phyloP scores from a whole-genome alignment of 2,888 invertebrate genomes.

The Sycophila texana region DNA sequence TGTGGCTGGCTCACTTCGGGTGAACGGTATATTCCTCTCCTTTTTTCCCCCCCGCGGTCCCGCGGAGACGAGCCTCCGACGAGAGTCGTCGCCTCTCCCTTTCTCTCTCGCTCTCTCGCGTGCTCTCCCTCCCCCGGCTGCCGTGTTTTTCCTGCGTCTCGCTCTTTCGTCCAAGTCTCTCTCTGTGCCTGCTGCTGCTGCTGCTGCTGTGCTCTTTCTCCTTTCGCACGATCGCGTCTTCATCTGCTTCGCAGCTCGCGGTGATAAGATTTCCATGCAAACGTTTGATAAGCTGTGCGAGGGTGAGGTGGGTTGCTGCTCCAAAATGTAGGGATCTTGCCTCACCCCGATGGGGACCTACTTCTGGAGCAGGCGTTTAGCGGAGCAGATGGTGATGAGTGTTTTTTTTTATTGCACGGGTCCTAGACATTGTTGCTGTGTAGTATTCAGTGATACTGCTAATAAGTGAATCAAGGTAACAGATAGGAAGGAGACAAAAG shows the following conservation, averaged over 20 bases:
- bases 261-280: neutral
- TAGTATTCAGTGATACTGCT: neutral
- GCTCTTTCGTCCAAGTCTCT: constrained; percentile 34
- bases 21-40: constrained; percentile 23
- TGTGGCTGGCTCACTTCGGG: constrained; percentile 5
- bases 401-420: neutral
- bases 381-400: constrained; percentile 25
- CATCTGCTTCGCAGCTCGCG: neutral
- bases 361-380: constrained; percentile 8
- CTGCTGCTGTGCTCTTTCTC: constrained; percentile 20
- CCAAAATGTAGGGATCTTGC: constrained; percentile 20
- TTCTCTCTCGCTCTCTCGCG: constrained; percentile 19
- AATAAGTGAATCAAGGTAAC: constrained; percentile 3
- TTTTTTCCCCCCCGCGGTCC: constrained; percentile 25
- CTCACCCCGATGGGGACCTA: constrained; percentile 5
- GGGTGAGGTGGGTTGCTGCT: neutral
- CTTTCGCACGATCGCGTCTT: constrained; percentile 12
- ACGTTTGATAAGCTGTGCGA: neutral
- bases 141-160: constrained; percentile 50
- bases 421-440: neutral
- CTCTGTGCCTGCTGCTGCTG: constrained; percentile 26
- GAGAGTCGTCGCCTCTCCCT: constrained; percentile 26
- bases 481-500: neutral
- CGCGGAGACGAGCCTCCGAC: neutral
- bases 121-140: constrained; percentile 24